Base-by-base conservation (phyloP, 2,888 invertebrate genomes). In the Amitus sp. region DNA sequence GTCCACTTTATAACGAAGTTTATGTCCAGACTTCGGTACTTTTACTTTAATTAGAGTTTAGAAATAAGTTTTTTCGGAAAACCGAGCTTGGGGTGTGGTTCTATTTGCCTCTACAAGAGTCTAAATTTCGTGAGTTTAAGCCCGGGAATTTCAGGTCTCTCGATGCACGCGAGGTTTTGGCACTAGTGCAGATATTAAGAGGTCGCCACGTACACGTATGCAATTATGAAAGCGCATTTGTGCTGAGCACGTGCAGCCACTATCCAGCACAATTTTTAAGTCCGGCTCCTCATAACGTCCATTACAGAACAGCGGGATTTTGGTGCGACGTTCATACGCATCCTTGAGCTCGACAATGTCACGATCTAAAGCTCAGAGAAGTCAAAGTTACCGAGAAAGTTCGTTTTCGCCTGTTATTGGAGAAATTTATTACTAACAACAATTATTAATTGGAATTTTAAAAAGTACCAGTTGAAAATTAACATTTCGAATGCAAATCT, bases 81-180 rank as follows among this genome's bases (percentile, higher is more conserved):
- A n/a, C n/a, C n/a, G n/a, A n/a, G n/a, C n/a, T n/a, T n/a, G n/a
- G n/a, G n/a, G n/a, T n/a, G n/a, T n/a, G n/a, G n/a, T n/a, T 47
- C 17, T 34, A 34, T 47, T 27, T 33, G 19, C 5, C 33, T 12
- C 17, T 3, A 6, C 4, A n/a, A 18, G n/a, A 12, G 19, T 34
- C 19, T n/a, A 47, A 47, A 34, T 47, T 47, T 19, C 18, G 12
- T 19, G 19, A 19, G 34, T 33, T 33, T 47, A 33, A 33, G 33
- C 17, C 33, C 19, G 18, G 33, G n/a, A 47, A 47, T 47, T 47
- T 12, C 19, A 47, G 34, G 47, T 47, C 47, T 47, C 33, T 34
- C 47, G 2, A 47, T 34, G 33, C 34, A 17, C 18, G 33, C 33
- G n/a, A 18, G n/a, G 46, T 30, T 46, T 30, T 28, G 30, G 30